A percentile compares a stretch with the other conserved stretches of the same genome.
Evolutionary conservation across 1,140 invertebrate species (phyloP).

Genomic region (Fopius arisanus): DNA sequence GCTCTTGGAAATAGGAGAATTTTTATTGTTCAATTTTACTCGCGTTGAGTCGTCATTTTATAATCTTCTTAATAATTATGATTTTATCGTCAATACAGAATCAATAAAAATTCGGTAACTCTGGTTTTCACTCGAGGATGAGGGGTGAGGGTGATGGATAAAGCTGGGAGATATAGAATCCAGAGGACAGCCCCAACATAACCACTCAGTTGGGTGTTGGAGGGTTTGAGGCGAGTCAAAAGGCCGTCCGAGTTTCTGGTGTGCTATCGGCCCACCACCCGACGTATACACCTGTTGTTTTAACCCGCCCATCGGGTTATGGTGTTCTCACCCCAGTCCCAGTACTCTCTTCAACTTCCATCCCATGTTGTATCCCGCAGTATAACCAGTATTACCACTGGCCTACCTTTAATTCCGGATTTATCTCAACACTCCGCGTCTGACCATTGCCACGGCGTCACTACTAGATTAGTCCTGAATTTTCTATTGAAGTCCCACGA

Average conservation of each 20-base stretch:
- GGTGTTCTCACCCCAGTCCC: neutral
- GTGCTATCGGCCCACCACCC: constrained; percentile 38
- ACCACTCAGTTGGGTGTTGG: neutral
- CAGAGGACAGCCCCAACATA: neutral
- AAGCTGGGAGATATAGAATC: neutral
- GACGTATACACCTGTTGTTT: constrained; percentile 48
- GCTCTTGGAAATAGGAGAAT: too few relatives aligned
- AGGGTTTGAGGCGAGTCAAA: constrained; percentile 30
- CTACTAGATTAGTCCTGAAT: too few relatives aligned
- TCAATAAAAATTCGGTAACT: neutral
- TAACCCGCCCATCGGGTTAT: constrained; percentile 39
- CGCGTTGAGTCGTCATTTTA: too few relatives aligned
- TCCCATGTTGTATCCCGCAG: neutral
- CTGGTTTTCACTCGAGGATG: neutral
- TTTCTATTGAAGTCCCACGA: too few relatives aligned
- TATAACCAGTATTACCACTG: neutral
- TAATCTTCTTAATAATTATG: too few relatives aligned
- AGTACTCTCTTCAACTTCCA: neutral
- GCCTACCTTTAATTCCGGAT: neutral
- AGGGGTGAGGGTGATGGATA: neutral
- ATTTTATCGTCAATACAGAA: too few relatives aligned
- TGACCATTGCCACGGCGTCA: too few relatives aligned
- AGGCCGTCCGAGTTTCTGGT: constrained; percentile 35
- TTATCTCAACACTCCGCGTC: too few relatives aligned
- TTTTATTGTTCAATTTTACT: too few relatives aligned